Evolutionary conservation across 1,140 invertebrate species (phyloP).

Genomic region (Globodera ellingtonae): DNA sequence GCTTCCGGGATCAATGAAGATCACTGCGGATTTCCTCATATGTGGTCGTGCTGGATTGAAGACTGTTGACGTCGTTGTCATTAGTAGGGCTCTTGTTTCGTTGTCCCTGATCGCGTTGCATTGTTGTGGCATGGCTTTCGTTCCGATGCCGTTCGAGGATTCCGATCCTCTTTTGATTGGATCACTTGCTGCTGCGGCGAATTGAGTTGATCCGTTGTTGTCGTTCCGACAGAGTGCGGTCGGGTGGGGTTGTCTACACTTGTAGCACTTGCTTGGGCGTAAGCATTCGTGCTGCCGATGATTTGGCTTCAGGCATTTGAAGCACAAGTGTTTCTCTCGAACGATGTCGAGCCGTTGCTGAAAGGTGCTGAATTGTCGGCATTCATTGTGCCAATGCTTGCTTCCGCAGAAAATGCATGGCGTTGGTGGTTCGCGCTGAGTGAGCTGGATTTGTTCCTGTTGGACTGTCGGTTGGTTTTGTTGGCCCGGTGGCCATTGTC

Average conservation of each 20-base stretch:
- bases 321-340: not conserved
- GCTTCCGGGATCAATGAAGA: slow-evolving; percentile 10
- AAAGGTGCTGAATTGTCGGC: not conserved
- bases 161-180: too few species aligned
- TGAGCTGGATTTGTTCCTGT: too few species aligned
- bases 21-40: not conserved
- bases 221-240: not conserved
- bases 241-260: too few species aligned
- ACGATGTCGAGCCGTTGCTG: not conserved
- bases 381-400: slow-evolving; percentile 3
- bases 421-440: not conserved
- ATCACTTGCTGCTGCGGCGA: not conserved
- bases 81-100: not conserved
- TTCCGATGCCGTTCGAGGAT: too few species aligned
- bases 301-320: not conserved
- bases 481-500: too few species aligned
- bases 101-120: not conserved
- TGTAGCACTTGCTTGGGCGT: not conserved
- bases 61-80: not conserved
- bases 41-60: not conserved
- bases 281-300: not conserved
- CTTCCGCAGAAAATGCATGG: not conserved
- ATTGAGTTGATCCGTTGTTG: not conserved
- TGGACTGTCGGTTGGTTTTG: too few species aligned
- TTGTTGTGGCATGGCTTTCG: not conserved